phyloP scores from a whole-genome alignment of 1,140 invertebrate genomes.

The Drosophila grimshawi region DNA sequence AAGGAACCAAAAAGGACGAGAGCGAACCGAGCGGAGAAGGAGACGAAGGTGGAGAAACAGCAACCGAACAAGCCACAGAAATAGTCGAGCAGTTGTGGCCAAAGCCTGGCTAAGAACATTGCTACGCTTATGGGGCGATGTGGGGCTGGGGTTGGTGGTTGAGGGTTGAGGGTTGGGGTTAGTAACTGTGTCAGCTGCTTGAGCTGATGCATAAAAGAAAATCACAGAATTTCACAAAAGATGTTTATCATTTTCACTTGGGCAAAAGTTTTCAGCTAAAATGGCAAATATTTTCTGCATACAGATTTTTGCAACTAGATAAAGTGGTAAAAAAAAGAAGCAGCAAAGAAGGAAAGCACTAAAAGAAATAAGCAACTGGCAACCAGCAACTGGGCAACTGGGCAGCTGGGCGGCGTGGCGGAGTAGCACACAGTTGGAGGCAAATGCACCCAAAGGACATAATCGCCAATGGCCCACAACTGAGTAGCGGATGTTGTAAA shows the following conservation, averaged over 20 bases:
- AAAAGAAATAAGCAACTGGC: constrained; percentile 35
- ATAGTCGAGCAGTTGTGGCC: constrained; percentile 42
- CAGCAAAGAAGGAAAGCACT: constrained; percentile 12
- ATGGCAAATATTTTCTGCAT: constrained; percentile 80
- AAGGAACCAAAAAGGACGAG: constrained; percentile 32
- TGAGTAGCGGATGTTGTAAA: constrained; percentile 73
- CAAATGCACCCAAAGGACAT: constrained; percentile 79
- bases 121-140: not conserved
- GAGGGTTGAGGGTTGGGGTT: not conserved
- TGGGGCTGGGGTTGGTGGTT: not conserved
- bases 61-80: constrained; percentile 49
- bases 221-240: constrained; percentile 80
- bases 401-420: constrained; percentile 2
- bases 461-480: constrained; percentile 74
- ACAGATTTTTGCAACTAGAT: constrained; percentile 80
- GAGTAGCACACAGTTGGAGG: constrained; percentile 37
- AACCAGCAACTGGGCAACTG: constrained; percentile 25
- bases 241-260: constrained; percentile 59
- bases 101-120: constrained; percentile 1
- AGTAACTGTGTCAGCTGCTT: constrained; percentile 50
- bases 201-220: constrained; percentile 59
- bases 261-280: constrained; percentile 58
- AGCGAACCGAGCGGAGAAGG: not conserved
- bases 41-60: not conserved
- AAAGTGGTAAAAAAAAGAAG: constrained; percentile 51